Base-by-base conservation (phyloP, 2,888 invertebrate species). In the Phymatocera aterrima region DNA sequence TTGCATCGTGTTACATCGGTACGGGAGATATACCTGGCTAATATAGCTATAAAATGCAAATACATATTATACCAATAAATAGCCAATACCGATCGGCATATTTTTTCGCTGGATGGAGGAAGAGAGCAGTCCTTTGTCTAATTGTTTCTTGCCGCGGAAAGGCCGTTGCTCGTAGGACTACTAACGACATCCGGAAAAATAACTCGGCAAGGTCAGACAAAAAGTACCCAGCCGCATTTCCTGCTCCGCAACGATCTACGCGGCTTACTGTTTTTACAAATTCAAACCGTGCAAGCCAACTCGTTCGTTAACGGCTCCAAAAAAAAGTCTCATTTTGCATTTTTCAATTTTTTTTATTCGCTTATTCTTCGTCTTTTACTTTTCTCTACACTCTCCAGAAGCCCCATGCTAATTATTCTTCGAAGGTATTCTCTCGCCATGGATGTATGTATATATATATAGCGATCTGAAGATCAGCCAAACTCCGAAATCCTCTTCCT, bases 111-210 rank as follows among this genome's bases (percentile, higher is more conserved):
- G 21, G 18, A 72, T 31, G 8, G 21, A 10, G 40, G 15, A 15
- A 6, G 31, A n/a, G 40, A 54, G 40, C 8, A 40, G 10, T 31
- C 24, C 10, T 54, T 31, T 54, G 57, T n/a, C n/a, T n/a, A n/a
- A n/a, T 75, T 75, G 74, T 75, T 31, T 18, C 18, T 34, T 3
- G 51, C 70, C 40, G 74, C 57, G 21, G 6, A 18, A 15, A 2
- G 34, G 72, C 51, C 68, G 28, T 43, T 28, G 43, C 68, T 43
- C 68, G 12, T 5, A 46, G 68, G 48, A 72, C 31, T 48, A 31
- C 57, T 75, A 75, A 75, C 74, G 74, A 75, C 74, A 75, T 75
- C 74, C 74, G 74, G 74, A 37, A 75, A 75, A 75, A 75, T 75
- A 57, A 40, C 40, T 72, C n/a, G n/a, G 34, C 74, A 75, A 75